Percentiles rank a stretch among this genome's conserved stretches.
phyloP scores from a whole-genome alignment of 2,888 invertebrate species.

The Lepidochitona cinerea region DNA sequence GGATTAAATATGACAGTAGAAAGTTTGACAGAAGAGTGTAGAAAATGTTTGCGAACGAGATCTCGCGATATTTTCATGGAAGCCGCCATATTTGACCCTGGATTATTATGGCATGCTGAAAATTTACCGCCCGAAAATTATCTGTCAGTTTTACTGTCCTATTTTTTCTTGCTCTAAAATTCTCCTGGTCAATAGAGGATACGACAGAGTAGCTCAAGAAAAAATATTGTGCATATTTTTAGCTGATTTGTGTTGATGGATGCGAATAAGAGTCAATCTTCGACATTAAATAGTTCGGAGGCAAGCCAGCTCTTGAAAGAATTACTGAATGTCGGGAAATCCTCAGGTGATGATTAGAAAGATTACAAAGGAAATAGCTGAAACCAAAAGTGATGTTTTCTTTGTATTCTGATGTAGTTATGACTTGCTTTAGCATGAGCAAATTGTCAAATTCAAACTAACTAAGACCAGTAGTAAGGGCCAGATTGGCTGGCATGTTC shows the following conservation, averaged over 20 bases:
- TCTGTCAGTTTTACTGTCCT: not conserved
- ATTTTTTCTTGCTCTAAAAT: not conserved
- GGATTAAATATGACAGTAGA: too few species aligned
- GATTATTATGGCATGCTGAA: not conserved
- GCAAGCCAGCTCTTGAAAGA: conserved; percentile 62
- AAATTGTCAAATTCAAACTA: too few species aligned
- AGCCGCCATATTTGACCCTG: conserved; percentile 2
- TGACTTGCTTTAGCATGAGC: too few species aligned
- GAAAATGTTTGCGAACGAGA: too few species aligned
- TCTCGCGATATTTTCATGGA: not conserved
- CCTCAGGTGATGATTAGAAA: too few species aligned
- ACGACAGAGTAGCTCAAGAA: not conserved
- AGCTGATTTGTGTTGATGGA: not conserved
- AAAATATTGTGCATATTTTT: not conserved
- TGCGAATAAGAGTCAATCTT: not conserved
- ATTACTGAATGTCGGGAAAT: conserved; percentile 39
- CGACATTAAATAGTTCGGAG: conserved; percentile 28
- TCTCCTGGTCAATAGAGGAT: not conserved
- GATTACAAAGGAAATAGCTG: too few species aligned
- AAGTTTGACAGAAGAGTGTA: too few species aligned
- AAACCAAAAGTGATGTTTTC: too few species aligned
- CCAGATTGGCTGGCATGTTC: too few species aligned
- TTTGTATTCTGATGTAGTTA: too few species aligned
- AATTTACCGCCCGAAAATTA: not conserved
- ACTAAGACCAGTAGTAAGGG: too few species aligned